Evolutionary conservation across 2,113 vertebrate genomes (phyloP), one percentile per base, ranked within the genome.

Genomic region (Xyliphius kryptos): DNA sequence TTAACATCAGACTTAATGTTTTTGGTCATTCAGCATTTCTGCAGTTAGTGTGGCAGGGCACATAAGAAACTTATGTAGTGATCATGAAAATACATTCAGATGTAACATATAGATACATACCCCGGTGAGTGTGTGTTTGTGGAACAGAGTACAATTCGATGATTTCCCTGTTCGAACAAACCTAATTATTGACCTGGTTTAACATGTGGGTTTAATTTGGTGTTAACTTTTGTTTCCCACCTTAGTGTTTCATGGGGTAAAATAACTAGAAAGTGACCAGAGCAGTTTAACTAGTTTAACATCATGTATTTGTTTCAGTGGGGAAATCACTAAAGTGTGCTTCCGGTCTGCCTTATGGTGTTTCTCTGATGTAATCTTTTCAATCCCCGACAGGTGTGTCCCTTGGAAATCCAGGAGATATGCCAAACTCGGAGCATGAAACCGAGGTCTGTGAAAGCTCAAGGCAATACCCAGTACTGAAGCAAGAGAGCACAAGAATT

Each of bases 401-500:
- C 6, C 17, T n/a, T 21, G 63, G 9, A 49, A 36, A 48, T 12
- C 51, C 38, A 21, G 63, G 40, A 6, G 32, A 7, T n/a, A 15
- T 3, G 22, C 9, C 53, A 26, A 56, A 19, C 63, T 19, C 16
- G 36, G 52, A 65, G 63, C 44, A 38, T 2, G 44, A 56, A 12
- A 16, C 44, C 1, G 44, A 56, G 43, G 14, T 13, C 52, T 17
- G 13, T 11, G 53, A 56, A 9, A n/a, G 43, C n/a, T 20, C 9
- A 8, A 56, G 12, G 13, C 20, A 37, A 37, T 32, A 36, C 5
- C 48, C 5, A 11, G 37, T 6, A 9, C 52, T 64, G 17, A 65
- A 65, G 32, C 43, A 49, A 40, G 63, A 65, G 21, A 40, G 32
- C 9, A 38, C 43, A 2, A 16, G 41, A 13, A 65, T 65, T 20